A percentile compares a stretch with the other conserved stretches of the same genome.
phyloP scores from a whole-genome alignment of 2,113 vertebrate species.

The Onychostoma macrolepis region DNA sequence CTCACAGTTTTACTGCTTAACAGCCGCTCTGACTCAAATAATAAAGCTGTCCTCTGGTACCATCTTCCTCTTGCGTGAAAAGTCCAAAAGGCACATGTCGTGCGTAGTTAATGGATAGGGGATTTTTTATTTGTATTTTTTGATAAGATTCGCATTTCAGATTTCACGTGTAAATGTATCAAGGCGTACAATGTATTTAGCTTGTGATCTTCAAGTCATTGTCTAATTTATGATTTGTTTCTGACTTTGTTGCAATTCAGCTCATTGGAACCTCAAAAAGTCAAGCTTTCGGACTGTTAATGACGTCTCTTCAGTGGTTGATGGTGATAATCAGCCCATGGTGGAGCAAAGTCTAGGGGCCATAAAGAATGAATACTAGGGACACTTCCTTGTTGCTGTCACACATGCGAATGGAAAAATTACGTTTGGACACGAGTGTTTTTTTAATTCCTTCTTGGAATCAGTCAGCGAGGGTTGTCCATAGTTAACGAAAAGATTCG shows the following conservation, averaged over 20 bases:
- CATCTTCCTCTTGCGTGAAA: constrained; percentile 7
- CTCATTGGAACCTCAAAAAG: neutral
- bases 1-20: constrained; percentile 51
- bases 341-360: constrained; percentile 72
- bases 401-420: neutral
- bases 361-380: constrained; percentile 67
- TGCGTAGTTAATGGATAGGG: neutral
- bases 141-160: constrained; percentile 12
- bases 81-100: constrained; percentile 50
- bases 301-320: neutral
- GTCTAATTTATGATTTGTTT: neutral
- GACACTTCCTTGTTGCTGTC: constrained; percentile 53
- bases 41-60: constrained; percentile 23
- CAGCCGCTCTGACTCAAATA: constrained; percentile 10
- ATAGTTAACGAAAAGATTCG: neutral
- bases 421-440: neutral
- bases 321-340: constrained; percentile 13
- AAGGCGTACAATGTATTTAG: too few species aligned
- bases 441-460: constrained; percentile 6
- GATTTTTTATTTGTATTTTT: neutral
- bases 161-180: neutral
- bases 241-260: neutral
- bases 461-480: neutral
- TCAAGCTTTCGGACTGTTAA: neutral
- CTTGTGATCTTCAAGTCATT: constrained; percentile 5